A percentile compares a stretch with the other conserved stretches of the same genome.
phyloP scores from a whole-genome alignment of 2,797 vertebrate species.

The Hypotaenidia philippensis region DNA sequence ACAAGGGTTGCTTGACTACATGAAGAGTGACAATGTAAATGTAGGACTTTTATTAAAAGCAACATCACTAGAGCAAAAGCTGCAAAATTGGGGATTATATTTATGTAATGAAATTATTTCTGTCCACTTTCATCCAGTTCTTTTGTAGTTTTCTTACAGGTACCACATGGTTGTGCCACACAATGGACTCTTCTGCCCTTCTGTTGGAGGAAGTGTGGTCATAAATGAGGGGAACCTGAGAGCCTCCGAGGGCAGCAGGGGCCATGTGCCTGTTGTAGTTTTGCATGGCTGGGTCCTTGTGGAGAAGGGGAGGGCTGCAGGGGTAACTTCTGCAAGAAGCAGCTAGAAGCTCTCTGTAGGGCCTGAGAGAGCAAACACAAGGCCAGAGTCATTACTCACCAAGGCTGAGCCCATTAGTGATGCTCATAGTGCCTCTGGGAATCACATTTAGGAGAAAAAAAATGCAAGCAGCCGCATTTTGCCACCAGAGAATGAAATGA shows the following conservation, averaged over 20 bases:
- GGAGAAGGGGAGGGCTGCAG: too few species aligned
- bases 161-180: background rate
- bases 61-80: background rate
- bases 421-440: too few species aligned
- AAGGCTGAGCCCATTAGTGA: too few species aligned
- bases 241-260: background rate
- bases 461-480: too few species aligned
- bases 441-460: too few species aligned
- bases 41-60: background rate
- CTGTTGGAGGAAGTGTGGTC: background rate
- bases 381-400: too few species aligned
- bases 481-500: too few species aligned
- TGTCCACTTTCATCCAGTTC: background rate
- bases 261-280: too few species aligned
- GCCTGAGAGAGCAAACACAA: too few species aligned
- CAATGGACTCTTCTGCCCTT: background rate
- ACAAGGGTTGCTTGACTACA: background rate
- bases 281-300: too few species aligned
- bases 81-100: background rate
- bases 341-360: too few species aligned
- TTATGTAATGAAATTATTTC: background rate
- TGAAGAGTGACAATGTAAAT: background rate
- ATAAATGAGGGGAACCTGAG: background rate
- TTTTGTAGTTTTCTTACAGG: background rate
- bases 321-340: too few species aligned